These are phyloP conservation scores for Caenorhabditis brenneri DNA, from an alignment of 1,140 invertebrate genomes.

Conservation along the genomic window DNA sequence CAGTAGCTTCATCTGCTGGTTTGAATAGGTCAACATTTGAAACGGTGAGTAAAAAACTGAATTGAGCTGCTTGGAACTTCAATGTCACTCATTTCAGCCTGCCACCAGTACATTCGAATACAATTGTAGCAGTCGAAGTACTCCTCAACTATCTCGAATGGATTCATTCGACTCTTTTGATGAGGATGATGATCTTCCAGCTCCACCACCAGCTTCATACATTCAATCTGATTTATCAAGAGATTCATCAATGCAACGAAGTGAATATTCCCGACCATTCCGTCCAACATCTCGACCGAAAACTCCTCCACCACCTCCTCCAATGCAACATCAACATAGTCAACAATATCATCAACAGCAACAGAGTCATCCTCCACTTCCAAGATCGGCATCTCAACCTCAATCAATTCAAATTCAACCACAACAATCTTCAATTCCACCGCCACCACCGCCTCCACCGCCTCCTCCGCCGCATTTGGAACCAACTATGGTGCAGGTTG, in stretches of 20 bases:
- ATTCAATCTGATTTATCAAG: neutral
- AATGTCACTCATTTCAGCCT: neutral
- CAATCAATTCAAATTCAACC: conserved; percentile 36
- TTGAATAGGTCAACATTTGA: conserved; percentile 30
- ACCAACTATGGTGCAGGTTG: conserved; percentile 21
- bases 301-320: conserved; percentile 48
- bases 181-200: conserved; percentile 8
- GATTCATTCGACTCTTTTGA: conserved; percentile 29
- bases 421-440: conserved; percentile 51
- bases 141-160: conserved; percentile 18
- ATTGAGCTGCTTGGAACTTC: no score
- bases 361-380: conserved; percentile 3
- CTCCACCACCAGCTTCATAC: neutral
- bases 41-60: neutral
- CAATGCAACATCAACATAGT: conserved; percentile 26
- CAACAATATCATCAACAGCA: conserved; percentile 2
- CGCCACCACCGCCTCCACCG: conserved; percentile 63
- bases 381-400: conserved; percentile 5
- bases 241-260: conserved; percentile 13
- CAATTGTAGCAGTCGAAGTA: conserved; percentile 39
- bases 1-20: conserved; percentile 46
- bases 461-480: conserved; percentile 29
- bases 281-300: conserved; percentile 56
- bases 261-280: conserved; percentile 62
- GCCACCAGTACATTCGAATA: conserved; percentile 5